Evolutionary conservation across 2,113 vertebrate species (phyloP).

Genomic region (Trichomycterus rosablanca): DNA sequence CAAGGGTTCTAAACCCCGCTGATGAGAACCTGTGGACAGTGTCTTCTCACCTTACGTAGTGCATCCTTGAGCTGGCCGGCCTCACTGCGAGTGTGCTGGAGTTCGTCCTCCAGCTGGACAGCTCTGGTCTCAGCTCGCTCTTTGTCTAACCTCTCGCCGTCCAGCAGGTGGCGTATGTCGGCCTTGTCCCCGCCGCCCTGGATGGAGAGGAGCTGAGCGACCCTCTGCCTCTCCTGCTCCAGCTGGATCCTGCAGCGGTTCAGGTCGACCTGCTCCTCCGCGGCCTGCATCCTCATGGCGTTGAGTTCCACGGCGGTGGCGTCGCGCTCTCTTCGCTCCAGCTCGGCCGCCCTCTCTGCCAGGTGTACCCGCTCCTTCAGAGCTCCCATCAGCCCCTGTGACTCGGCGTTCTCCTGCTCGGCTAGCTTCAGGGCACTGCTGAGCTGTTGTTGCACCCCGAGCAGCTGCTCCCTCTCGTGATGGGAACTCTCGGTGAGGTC

Average conservation of each 20-base stretch:
- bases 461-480: constrained; percentile 81
- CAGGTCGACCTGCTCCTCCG: constrained; percentile 74
- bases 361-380: constrained; percentile 82
- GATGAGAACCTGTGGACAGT: no score
- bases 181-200: constrained; percentile 78
- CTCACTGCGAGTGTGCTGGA: constrained; percentile 72
- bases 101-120: constrained; percentile 73
- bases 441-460: constrained; percentile 83
- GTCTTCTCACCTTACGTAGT: not conserved
- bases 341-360: constrained; percentile 77
- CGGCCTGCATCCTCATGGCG: constrained; percentile 68
- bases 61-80: constrained; percentile 70
- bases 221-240: constrained; percentile 79
- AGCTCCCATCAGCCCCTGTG: constrained; percentile 78
- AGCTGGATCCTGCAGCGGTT: constrained; percentile 74
- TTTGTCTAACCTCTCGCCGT: constrained; percentile 77
- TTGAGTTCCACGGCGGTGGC: constrained; percentile 68
- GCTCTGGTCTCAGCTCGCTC: constrained; percentile 75
- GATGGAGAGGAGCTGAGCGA: constrained; percentile 77
- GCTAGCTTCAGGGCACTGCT: constrained; percentile 86
- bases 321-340: constrained; percentile 73
- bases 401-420: constrained; percentile 83
- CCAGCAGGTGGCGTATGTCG: constrained; percentile 77
- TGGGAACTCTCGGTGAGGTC: constrained; percentile 78
- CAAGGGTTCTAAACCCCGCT: no score